Conservation (phyloP, 1,140 invertebrate genomes). For the Bradynema listronoti region DNA sequence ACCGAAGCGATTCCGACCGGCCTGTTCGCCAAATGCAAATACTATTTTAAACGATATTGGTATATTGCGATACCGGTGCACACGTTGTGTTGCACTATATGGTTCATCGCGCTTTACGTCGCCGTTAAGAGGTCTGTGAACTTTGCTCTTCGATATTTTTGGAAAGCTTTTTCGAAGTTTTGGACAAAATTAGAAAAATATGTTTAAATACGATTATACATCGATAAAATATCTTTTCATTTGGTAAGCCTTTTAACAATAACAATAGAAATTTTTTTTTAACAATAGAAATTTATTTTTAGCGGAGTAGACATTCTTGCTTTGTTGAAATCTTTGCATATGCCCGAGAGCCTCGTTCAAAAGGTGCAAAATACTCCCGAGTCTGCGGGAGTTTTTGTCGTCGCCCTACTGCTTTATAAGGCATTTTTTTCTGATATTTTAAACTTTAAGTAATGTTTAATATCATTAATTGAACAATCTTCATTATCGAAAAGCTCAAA, state of each 20-base stretch:
- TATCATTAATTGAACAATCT: not conserved
- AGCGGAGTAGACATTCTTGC: slow-evolving; percentile 48
- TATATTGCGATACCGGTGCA: slow-evolving; percentile 52
- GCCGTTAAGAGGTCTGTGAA: slow-evolving; percentile 37
- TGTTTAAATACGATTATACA: not conserved
- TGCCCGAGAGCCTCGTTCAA: slow-evolving; percentile 41
- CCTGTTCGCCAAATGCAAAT: slow-evolving; percentile 50
- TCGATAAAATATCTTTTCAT: too few relatives aligned
- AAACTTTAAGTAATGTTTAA: slow-evolving; percentile 29
- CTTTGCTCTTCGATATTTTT: not conserved
- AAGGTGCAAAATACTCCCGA: slow-evolving; percentile 45
- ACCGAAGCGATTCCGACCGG: slow-evolving; percentile 33
- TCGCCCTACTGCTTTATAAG: slow-evolving; percentile 51
- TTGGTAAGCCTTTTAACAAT: too few relatives aligned
- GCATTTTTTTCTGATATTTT: too few relatives aligned
- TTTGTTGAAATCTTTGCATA: slow-evolving; percentile 37
- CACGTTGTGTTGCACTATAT: slow-evolving; percentile 29
- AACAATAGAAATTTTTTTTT: not conserved
- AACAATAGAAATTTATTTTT: slow-evolving; percentile 19
- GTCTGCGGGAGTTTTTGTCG: slow-evolving; percentile 40
- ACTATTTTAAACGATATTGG: slow-evolving; percentile 54
- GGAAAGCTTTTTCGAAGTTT: not conserved
- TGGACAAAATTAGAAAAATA: not conserved
- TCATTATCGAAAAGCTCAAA: not conserved
- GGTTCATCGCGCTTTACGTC: slow-evolving; percentile 43